Evolutionary conservation across 2,797 vertebrate species (phyloP), one percentile per base, ranked within the genome.

Genomic region (Sebastes flavidus): DNA sequence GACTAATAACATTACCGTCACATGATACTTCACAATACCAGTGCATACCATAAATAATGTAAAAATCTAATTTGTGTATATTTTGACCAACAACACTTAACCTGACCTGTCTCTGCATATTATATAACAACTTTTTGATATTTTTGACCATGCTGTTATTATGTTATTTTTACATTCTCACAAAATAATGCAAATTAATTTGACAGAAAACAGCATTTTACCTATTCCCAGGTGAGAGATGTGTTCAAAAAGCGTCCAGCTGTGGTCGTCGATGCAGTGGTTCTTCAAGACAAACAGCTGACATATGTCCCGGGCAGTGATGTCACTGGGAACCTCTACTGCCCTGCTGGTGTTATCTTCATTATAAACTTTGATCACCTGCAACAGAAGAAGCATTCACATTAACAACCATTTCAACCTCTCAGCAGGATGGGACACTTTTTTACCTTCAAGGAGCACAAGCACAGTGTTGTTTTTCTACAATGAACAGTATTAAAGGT

Each of bases 291-390:
- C 96, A 84, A 99, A 96, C 74, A 99, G 93, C 88, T 99, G 97
- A 89, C 98, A 99, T 58, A 99, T 92, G 92, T 99, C 98, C 77
- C 96, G 94, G 77, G 98, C 97, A 30, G 96, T 98, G 90, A 98
- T 95, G 90, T 99, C 98, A 93, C 94, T 96, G 68, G 97, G 97
- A 61, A 99, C 97, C 92, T 99, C 98, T 78, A 99, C 93, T 25
- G 97, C 95, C 92, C 97, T 96, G 95, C 97, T 98, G 76, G 94
- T 97, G 86, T 98, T 97, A 94, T 99, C 98, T 92, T 99, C 98
- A 89, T 95, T 98, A 88, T 98, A 99, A 67, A 99, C 96, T 96
- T 99, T 99, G 93, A 99, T 98, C 79, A 99, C 97, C 98, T 99
- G 95, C 70, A 88, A 86, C 18, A 89, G 20, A 85, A 49, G 46